phyloP scores from a whole-genome alignment of 2,113 vertebrate species.

The Psittacara wagleri region DNA sequence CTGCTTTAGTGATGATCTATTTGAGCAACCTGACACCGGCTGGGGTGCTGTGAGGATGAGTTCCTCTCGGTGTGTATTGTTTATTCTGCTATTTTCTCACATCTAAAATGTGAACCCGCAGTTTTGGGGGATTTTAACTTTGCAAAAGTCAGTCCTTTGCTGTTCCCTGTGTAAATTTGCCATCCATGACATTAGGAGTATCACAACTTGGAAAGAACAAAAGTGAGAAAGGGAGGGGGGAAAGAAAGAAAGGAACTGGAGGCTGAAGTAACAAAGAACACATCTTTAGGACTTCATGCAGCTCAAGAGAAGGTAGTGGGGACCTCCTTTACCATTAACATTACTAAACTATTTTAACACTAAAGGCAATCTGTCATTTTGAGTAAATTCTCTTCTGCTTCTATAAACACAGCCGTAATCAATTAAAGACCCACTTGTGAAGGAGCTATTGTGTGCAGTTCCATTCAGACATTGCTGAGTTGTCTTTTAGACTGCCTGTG shows the following conservation, averaged over 20 bases:
- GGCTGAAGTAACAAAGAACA: constrained; percentile 28
- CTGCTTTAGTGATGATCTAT: neutral
- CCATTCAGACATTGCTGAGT: constrained; percentile 71
- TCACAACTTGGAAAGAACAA: neutral
- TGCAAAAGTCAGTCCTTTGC: neutral
- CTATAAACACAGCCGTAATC: constrained; percentile 82
- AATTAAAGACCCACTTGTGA: constrained; percentile 79
- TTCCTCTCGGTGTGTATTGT: neutral
- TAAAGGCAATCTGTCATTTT: constrained; percentile 78
- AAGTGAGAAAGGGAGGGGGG: neutral
- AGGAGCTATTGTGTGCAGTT: constrained; percentile 76
- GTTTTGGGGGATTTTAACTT: neutral
- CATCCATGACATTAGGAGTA: neutral
- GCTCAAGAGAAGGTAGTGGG: constrained; percentile 2
- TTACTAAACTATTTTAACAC: constrained; percentile 65
- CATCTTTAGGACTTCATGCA: constrained; percentile 12
- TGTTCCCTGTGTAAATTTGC: neutral
- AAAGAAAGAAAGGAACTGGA: neutral
- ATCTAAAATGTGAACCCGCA: neutral
- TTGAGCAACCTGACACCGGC: neutral
- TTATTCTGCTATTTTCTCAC: neutral
- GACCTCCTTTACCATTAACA: constrained; percentile 43
- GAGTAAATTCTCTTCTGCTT: constrained; percentile 80
- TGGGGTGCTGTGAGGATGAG: neutral
- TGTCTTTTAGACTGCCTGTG: constrained; percentile 70